Conservation (phyloP, 2,113 vertebrate genomes). For the Mobula hypostoma region DNA sequence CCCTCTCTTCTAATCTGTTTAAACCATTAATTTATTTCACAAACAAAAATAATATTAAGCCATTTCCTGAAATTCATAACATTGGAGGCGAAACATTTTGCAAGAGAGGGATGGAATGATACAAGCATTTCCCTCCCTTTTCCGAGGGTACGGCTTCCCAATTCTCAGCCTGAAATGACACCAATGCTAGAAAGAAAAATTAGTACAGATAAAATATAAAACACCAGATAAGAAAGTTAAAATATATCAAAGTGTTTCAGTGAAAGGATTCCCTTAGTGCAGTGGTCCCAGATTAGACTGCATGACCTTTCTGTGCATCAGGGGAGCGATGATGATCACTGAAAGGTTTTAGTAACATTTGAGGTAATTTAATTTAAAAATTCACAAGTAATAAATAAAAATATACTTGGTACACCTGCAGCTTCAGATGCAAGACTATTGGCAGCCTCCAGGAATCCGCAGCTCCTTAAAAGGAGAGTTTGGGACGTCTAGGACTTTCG, state of each 20-base stretch:
- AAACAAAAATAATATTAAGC: not conserved
- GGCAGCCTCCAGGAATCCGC: too few relatives aligned
- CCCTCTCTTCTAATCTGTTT: not conserved
- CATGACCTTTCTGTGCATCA: too few relatives aligned
- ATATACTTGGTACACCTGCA: too few relatives aligned
- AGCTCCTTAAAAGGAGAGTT: too few relatives aligned
- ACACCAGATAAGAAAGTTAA: not conserved
- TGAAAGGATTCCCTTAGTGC: not conserved
- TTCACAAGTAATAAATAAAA: too few relatives aligned
- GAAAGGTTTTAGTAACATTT: too few relatives aligned
- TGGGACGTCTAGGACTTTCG: too few relatives aligned
- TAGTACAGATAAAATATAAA: not conserved
- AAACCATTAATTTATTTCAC: not conserved
- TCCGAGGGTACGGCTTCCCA: not conserved
- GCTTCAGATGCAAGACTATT: too few relatives aligned
- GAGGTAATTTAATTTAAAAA: too few relatives aligned
- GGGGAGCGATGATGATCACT: too few relatives aligned
- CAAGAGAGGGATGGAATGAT: too few relatives aligned
- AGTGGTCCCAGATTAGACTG: too few relatives aligned
- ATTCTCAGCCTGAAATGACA: not conserved
- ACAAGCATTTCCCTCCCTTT: not conserved
- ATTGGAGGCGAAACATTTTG: not conserved
- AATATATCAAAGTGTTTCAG: not conserved
- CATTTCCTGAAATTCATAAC: not conserved
- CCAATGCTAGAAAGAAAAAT: not conserved